Percentiles rank a stretch among this genome's conserved stretches.
Evolutionary conservation across 2,888 invertebrate genomes (phyloP).

Genomic region (Chromoteleia sp.): DNA sequence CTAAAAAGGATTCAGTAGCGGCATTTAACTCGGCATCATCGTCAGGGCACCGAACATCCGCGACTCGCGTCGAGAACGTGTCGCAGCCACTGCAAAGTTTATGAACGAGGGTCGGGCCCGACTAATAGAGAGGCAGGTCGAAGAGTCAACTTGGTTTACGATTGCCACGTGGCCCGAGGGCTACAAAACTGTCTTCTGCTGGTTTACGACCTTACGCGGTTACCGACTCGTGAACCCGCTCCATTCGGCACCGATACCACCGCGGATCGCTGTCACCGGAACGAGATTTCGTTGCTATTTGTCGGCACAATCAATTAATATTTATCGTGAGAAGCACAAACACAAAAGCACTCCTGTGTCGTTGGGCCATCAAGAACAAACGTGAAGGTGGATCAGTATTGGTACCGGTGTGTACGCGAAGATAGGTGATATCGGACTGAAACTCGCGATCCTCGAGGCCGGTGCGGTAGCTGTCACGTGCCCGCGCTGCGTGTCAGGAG

Average conservation of each 20-base stretch:
- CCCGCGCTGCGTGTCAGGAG: conserved; percentile 81
- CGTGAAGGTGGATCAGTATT: conserved; percentile 74
- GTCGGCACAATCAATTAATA: conserved; percentile 39
- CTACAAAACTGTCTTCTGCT: conserved; percentile 86
- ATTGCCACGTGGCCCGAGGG: conserved; percentile 85
- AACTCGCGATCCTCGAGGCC: conserved; percentile 82
- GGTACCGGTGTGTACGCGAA: conserved; percentile 83
- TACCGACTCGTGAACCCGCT: conserved; percentile 76
- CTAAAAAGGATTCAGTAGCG: conserved; percentile 12
- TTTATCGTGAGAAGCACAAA: conserved; percentile 72
- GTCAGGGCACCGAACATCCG: conserved; percentile 18
- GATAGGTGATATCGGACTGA: conserved; percentile 85
- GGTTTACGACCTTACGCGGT: conserved; percentile 84
- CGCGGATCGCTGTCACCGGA: not conserved
- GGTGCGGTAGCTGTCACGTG: conserved; percentile 85
- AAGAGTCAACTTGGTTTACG: conserved; percentile 78
- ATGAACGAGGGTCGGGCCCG: conserved; percentile 70
- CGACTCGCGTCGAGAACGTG: conserved; percentile 37
- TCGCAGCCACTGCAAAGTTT: conserved; percentile 9
- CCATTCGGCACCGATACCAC: conserved; percentile 73
- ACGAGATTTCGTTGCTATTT: conserved; percentile 12
- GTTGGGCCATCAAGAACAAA: not conserved
- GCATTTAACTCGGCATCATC: conserved; percentile 39
- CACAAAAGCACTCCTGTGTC: conserved; percentile 44
- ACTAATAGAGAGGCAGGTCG: conserved; percentile 75